phyloP scores from a whole-genome alignment of 2,888 invertebrate species.

The Odontocerum albicorne region DNA sequence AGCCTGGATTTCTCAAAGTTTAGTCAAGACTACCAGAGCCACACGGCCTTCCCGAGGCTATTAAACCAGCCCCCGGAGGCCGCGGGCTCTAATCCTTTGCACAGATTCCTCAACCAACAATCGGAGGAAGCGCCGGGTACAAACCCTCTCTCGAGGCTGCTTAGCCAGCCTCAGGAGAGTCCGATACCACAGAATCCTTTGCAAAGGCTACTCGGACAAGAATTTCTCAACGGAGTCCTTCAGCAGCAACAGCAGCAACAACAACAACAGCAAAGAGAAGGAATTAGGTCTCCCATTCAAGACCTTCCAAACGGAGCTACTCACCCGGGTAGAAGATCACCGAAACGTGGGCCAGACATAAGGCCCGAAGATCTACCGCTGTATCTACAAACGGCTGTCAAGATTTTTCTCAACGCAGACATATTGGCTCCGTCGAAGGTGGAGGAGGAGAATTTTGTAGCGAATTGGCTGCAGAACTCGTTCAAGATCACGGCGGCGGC shows the following conservation, averaged over 20 bases:
- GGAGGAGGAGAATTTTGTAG: conserved; percentile 66
- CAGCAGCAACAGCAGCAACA: conserved; percentile 4
- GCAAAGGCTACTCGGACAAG: conserved; percentile 31
- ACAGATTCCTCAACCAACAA: conserved; percentile 25
- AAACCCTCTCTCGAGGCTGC: conserved; percentile 27
- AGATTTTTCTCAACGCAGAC: conserved; percentile 36
- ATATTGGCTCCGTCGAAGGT: conserved; percentile 61
- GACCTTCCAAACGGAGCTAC: conserved; percentile 37
- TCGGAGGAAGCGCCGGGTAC: conserved; percentile 9
- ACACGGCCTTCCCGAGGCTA: conserved; percentile 51
- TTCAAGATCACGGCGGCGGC: conserved; percentile 61
- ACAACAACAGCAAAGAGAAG: conserved; percentile 11
- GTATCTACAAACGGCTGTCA: conserved; percentile 35
- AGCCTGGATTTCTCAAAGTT: conserved; percentile 38
- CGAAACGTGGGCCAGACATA: conserved; percentile 24
- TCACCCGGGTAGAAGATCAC: conserved; percentile 19
- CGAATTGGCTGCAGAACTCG: conserved; percentile 71
- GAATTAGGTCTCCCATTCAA: conserved; percentile 15
- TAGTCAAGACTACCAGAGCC: conserved; percentile 36
- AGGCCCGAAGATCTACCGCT: conserved; percentile 30
- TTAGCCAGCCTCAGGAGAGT: conserved; percentile 26
- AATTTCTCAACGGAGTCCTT: conserved; percentile 18
- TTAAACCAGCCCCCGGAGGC: conserved; percentile 48
- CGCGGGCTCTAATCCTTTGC: conserved; percentile 28
- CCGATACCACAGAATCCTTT: conserved; percentile 24